Base-by-base conservation (phyloP, 2,797 vertebrate genomes). In the Thaleichthys pacificus region DNA sequence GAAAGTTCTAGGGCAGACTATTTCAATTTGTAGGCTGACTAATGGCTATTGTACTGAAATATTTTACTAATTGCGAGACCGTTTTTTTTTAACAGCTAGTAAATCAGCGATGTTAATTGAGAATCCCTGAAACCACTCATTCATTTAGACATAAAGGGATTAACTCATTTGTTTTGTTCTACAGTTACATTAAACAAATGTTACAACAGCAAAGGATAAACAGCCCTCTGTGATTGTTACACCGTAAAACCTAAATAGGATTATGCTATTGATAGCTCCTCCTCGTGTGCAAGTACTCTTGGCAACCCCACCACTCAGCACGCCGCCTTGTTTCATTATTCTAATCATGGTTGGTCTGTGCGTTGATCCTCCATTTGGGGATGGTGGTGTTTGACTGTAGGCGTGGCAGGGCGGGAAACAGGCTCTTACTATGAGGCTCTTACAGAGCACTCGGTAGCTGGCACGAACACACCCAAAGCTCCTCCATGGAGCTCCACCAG, bases 371-470 rank as follows among this genome's bases (percentile, higher is more conserved):
- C 78, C 66, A 75, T 85, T 89, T 82, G 78, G 73, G 73, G 75
- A 86, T 42, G 76, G 82, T 35, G 70, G 76, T 69, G 82, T 80
- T 86, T 72, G 76, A 88, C 86, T 79, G 75, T 30, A 7, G 74
- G 75, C 71, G 79, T 75, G 84, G 66, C 51, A 68, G 77, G 77
- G 78, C 66, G 69, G 82, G 88, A 90, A 90, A 92, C 84, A 89
- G 77, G 57, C 78, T 85, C 84, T 91, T 81, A 77, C 79, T 76
- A 90, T 92, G 89, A n/a, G n/a, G n/a, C n/a, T n/a, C n/a, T n/a
- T n/a, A n/a, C 89, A 86, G 79, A 87, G 77, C 87, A 85, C 72
- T 76, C 71, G 21, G 51, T 24, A 68, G 19, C 80, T 79, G 26
- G 42, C 73, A 67, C 77, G 84, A 82, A 57, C 78, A 69, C n/a